Evolutionary conservation across 1,140 invertebrate species (phyloP).

Genomic region (Phenacoccus solenopsis): DNA sequence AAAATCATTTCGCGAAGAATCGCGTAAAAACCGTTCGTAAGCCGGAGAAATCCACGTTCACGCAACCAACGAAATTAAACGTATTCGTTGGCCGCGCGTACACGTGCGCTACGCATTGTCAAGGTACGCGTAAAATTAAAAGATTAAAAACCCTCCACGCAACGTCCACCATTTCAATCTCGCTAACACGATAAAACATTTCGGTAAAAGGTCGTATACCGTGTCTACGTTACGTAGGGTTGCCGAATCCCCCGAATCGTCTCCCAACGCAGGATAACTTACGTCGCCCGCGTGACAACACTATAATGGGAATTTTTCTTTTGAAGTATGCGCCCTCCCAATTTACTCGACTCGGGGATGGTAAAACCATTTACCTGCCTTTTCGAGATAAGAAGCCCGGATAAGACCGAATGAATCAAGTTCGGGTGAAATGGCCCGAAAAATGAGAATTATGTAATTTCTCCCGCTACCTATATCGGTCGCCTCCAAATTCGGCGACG

Average conservation of each 20-base stretch:
- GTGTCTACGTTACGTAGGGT: too few relatives aligned
- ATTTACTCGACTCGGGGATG: not conserved
- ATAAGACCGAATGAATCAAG: not conserved
- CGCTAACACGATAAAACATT: not conserved
- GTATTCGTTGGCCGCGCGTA: too few relatives aligned
- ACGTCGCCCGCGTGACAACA: not conserved
- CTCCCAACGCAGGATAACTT: not conserved
- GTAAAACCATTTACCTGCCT: not conserved
- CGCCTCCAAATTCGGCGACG: not conserved
- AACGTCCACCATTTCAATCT: not conserved
- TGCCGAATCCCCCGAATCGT: not conserved
- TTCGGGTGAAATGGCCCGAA: not conserved
- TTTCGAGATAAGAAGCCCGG: not conserved
- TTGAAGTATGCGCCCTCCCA: not conserved
- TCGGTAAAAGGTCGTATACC: not conserved
- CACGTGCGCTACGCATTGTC: not conserved
- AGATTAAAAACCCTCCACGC: too few relatives aligned
- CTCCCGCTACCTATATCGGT: not conserved
- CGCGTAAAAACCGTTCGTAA: too few relatives aligned
- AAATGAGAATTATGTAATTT: not conserved
- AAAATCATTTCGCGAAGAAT: too few relatives aligned
- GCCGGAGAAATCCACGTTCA: too few relatives aligned
- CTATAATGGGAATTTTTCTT: slow-evolving; percentile 3
- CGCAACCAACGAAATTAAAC: too few relatives aligned
- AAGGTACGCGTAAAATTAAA: not conserved